Evolutionary conservation across 53 echinoderm and acorn worm genomes (phyloP).

Genomic region (Mesocentrotus franciscanus): DNA sequence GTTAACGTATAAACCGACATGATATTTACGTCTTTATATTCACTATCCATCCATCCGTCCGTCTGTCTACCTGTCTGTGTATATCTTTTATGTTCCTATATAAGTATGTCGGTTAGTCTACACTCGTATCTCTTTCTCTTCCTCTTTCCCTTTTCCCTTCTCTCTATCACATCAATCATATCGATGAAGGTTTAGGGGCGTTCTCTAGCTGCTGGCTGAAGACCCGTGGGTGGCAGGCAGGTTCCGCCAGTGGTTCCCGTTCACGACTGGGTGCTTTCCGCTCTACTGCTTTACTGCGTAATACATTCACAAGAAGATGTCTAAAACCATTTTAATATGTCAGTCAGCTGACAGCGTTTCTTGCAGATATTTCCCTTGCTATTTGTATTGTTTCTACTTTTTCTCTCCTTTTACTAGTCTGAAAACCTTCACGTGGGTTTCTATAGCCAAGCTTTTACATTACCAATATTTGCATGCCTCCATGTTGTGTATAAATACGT

Average conservation of each 20-base stretch:
- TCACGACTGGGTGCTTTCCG: constrained; percentile 61
- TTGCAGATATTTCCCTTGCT: not conserved
- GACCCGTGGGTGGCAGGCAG: constrained; percentile 32
- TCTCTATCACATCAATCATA: not conserved
- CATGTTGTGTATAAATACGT: too few relatives aligned
- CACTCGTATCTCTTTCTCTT: not conserved
- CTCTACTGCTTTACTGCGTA: not conserved
- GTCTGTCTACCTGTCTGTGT: not conserved
- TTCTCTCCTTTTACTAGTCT: not conserved
- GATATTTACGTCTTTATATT: too few relatives aligned
- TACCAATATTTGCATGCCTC: too few relatives aligned
- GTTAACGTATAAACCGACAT: too few relatives aligned
- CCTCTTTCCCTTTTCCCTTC: not conserved
- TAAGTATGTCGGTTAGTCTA: not conserved
- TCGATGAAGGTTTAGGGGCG: constrained; percentile 1
- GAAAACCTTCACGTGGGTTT: not conserved
- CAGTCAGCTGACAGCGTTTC: constrained; percentile 42
- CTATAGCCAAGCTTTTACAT: too few relatives aligned
- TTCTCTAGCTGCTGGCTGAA: not conserved
- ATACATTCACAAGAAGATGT: not conserved
- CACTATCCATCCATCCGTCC: not conserved
- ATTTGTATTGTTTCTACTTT: not conserved
- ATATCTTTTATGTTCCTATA: not conserved
- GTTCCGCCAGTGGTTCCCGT: constrained; percentile 62
- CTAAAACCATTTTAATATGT: not conserved